Conservation (phyloP, 2,113 vertebrate genomes). For the Glareola pratincola region DNA sequence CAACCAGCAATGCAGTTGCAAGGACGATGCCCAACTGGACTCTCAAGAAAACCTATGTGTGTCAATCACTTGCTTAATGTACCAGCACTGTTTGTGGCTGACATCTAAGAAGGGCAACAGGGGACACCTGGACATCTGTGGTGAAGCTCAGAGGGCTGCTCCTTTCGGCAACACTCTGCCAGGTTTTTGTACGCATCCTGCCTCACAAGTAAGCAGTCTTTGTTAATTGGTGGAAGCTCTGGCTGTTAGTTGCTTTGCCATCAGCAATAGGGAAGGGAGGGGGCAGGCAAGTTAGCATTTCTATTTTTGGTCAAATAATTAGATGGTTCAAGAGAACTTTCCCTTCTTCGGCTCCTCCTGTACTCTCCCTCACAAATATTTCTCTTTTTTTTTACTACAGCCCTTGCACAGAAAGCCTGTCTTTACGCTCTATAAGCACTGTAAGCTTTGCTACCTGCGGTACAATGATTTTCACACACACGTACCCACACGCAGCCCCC, state of each 20-base stretch:
- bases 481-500: background rate
- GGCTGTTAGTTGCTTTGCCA: background rate
- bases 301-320: background rate
- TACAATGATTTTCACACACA: background rate
- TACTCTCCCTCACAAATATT: background rate
- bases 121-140: background rate
- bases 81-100: background rate
- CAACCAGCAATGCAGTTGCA: background rate
- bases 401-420: background rate
- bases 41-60: background rate
- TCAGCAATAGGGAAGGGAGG: background rate
- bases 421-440: background rate
- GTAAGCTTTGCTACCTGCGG: rapidly evolving
- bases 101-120: background rate
- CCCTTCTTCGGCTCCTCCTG: background rate
- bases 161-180: background rate
- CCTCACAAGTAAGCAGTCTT: background rate
- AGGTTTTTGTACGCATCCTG: background rate
- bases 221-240: background rate
- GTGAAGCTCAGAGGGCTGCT: background rate
- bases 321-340: background rate
- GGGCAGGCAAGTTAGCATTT: background rate
- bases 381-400: background rate
- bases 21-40: background rate
- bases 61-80: background rate